Base-by-base conservation (phyloP, 2,888 invertebrate genomes). In the Brenthis daphne region DNA sequence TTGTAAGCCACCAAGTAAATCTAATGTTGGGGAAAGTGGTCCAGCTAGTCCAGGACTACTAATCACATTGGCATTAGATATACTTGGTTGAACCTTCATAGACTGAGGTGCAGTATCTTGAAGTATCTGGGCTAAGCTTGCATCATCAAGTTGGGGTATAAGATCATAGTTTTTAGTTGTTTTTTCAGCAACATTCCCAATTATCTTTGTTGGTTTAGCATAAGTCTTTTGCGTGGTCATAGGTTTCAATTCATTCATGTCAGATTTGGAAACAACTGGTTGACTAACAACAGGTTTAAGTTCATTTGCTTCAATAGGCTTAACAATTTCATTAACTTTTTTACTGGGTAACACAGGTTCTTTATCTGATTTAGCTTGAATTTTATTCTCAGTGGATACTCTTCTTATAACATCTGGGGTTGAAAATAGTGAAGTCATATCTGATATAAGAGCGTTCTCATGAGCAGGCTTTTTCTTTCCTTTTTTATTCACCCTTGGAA, bases 391-490 rank as follows among this genome's bases (percentile, higher is more conserved):
- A 56, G 93, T 90, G 65, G 94, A 93, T 16, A 96, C 95, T 77
- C 96, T 92, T 77, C 96, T 92, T 69, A 96, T 96, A 65, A 96
- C 96, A 90, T 96, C 96, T 24, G 96, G 96, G 55, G 96, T 95
- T 6, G 96, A 96, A 83, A 96, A 96, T 69, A 96, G 85, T 51
- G 96, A 95, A 69, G 96, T 94, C 93, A 95, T 95, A 79, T 95
- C 94, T 50, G 92, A 88, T 54, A 93, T 86, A 77, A 89, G 86
- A 75, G 85, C 93, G 67, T 93, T 93, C 57, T 94, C 89, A 79
- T 94, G 94, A 16, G 94, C 93, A 20, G 95, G 94, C 47, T 94
- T 93, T 81, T 95, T 95, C 72, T 94, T 94, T 71, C 94, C 94
- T 76, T 90, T 93, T 75, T 88, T 92, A 11, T 83, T 72, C 29